Base-by-base conservation (phyloP, 2,113 vertebrate species). In the Chauna torquata region DNA sequence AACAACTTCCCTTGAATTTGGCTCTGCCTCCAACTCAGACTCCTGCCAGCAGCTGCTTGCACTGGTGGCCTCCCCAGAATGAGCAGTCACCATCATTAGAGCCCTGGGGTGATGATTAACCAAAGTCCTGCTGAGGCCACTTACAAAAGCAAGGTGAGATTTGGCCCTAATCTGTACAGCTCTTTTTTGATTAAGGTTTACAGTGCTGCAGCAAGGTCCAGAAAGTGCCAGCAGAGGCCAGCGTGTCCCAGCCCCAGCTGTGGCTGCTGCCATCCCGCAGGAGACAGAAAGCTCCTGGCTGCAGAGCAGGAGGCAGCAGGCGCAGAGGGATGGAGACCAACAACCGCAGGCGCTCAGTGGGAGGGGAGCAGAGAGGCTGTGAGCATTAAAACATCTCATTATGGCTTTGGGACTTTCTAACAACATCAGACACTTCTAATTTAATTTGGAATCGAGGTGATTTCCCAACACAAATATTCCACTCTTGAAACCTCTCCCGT, bases 191-290 rank as follows among this genome's bases (percentile, higher is more conserved):
- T 49, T 42, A 47, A 76, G 28, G 15, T 38, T 82, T 76, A 58
- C 68, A 57, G 49, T 36, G 16, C 34, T 54, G 10, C 3, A 30
- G 50, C 32, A 81, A 77, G 30, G 75, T 61, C n/a, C 49, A 62
- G 58, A 19, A 88, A 47, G 40, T 40, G 34, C 40, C 61, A 52
- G 54, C 12, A 59, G 36, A 74, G 23, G n/a, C 47, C 36, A 42
- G 9, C 1, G 0, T 20, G 36, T 36, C 54, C 30, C 66, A 61
- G 38, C 13, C 42, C 23, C 1, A 0, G 32, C 68, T 2, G 0
- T 47, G 61, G 32, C 38, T 70, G 50, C 64, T 82, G 52, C 65
- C 27, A 4, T n/a, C 64, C 38, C 66, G 32, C 22, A 74, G 40
- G 54, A 69, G 20, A 42, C 4, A 68, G 54, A 30, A 79, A 36